phyloP scores from a whole-genome alignment of 2,797 vertebrate species.

The Octomys mimax region DNA sequence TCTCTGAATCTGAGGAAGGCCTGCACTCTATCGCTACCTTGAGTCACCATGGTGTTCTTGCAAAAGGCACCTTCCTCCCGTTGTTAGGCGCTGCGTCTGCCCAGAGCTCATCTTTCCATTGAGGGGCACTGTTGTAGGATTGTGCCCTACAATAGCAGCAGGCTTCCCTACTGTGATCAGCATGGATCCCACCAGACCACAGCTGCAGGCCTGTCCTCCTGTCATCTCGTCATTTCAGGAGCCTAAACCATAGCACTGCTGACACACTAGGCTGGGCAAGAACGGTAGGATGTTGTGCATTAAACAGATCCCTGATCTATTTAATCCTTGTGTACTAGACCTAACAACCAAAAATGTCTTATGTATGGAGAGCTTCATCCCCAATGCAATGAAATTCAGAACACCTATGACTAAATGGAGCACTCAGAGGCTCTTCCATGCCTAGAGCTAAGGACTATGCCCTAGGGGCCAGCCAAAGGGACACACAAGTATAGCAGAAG shows the following conservation, averaged over 20 bases:
- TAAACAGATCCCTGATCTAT: not conserved
- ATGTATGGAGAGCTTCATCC: not conserved
- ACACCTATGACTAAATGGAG: too few relatives aligned
- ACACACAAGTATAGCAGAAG: not conserved
- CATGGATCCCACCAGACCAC: fast-evolving
- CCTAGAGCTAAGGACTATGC: not conserved
- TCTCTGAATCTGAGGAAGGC: not conserved
- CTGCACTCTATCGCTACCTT: not conserved
- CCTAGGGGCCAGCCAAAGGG: not conserved
- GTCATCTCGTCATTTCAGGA: too few relatives aligned
- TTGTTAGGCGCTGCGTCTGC: fast-evolving
- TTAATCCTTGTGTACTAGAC: not conserved
- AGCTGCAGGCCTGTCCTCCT: too few relatives aligned
- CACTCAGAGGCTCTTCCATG: not conserved
- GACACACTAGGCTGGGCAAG: not conserved
- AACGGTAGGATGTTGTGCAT: fast-evolving
- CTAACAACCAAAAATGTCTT: not conserved
- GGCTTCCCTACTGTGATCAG: too few relatives aligned
- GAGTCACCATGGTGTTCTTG: not conserved
- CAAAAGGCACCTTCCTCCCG: not conserved
- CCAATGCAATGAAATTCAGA: not conserved
- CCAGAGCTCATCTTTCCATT: not conserved
- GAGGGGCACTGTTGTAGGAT: too few relatives aligned
- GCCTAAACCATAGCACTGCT: not conserved
- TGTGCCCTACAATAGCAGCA: fast-evolving